Percentiles rank a stretch among this genome's conserved stretches.
Conservation (phyloP, 1,140 invertebrate genomes). For the Whitmania pigra region DNA sequence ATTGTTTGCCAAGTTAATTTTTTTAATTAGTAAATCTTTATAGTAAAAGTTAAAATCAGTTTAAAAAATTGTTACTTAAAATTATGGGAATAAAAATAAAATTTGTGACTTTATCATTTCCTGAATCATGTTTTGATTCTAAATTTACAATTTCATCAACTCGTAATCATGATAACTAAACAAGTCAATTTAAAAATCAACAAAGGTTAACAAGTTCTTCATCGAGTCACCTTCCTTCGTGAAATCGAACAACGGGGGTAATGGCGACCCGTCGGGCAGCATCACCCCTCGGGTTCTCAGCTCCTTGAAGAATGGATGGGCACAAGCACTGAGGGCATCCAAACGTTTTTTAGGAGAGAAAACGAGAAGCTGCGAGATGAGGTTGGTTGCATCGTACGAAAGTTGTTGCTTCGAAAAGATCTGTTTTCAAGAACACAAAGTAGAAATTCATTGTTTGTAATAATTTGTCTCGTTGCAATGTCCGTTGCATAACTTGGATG, state of each 20-base stretch:
- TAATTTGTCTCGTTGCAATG: no score
- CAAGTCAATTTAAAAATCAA: no score
- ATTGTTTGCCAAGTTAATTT: no score
- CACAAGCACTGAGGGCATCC: constrained; percentile 81
- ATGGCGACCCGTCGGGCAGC: constrained; percentile 71
- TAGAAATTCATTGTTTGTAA: neutral
- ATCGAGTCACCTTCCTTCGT: constrained; percentile 58
- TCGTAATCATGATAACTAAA: no score
- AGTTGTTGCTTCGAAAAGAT: constrained; percentile 54
- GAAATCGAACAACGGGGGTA: constrained; percentile 93
- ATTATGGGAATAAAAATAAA: no score
- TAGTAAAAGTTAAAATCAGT: no score
- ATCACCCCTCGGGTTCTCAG: constrained; percentile 70
- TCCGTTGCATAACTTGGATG: no score
- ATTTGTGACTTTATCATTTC: no score
- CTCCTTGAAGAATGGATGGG: constrained; percentile 89
- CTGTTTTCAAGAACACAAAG: neutral
- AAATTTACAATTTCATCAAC: no score
- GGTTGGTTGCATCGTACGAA: constrained; percentile 81
- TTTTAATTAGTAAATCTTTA: no score
- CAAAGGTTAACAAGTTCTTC: neutral
- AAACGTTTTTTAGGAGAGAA: constrained; percentile 85
- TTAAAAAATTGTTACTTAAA: no score
- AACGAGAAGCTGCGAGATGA: constrained; percentile 79
- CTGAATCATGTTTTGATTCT: no score